Conservation (phyloP, 2,888 invertebrate genomes). For the Drosophila flavopinicola region DNA sequence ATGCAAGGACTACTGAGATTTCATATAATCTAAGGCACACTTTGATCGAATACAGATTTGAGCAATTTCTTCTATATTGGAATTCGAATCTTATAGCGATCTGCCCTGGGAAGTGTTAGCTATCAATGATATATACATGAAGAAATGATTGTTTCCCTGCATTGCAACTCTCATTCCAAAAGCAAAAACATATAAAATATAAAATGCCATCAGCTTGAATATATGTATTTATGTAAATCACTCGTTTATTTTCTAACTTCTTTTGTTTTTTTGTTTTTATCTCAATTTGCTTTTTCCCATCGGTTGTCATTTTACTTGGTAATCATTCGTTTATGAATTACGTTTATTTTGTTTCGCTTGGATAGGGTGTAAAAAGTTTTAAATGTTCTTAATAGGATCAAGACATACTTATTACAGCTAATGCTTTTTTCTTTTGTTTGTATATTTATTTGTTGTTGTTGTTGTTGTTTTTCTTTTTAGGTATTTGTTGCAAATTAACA, state of each 20-base stretch:
- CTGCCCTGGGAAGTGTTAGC: no score
- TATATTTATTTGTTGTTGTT: conserved; percentile 18
- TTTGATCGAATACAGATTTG: no score
- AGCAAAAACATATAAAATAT: neutral
- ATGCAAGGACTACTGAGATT: no score
- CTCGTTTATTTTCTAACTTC: conserved; percentile 70
- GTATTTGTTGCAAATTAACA: conserved; percentile 54
- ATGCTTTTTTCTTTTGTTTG: conserved; percentile 23
- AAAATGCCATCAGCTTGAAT: conserved; percentile 27
- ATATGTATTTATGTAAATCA: conserved; percentile 73
- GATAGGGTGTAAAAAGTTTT: conserved; percentile 70
- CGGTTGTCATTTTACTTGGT: conserved; percentile 44
- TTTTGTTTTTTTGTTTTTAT: conserved; percentile 23
- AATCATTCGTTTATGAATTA: conserved; percentile 58
- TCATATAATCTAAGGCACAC: no score
- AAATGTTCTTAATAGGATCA: conserved; percentile 63
- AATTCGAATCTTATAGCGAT: no score
- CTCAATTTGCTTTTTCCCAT: conserved; percentile 29
- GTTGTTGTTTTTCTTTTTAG: no score
- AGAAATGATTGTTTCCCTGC: no score
- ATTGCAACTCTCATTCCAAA: no score
- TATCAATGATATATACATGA: no score
- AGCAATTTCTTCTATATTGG: no score
- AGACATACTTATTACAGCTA: conserved; percentile 53
- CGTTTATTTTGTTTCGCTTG: conserved; percentile 38